A percentile compares a stretch with the other conserved stretches of the same genome.
phyloP scores from a whole-genome alignment of 2,888 invertebrate species.

The Acrocyrtus sp. region DNA sequence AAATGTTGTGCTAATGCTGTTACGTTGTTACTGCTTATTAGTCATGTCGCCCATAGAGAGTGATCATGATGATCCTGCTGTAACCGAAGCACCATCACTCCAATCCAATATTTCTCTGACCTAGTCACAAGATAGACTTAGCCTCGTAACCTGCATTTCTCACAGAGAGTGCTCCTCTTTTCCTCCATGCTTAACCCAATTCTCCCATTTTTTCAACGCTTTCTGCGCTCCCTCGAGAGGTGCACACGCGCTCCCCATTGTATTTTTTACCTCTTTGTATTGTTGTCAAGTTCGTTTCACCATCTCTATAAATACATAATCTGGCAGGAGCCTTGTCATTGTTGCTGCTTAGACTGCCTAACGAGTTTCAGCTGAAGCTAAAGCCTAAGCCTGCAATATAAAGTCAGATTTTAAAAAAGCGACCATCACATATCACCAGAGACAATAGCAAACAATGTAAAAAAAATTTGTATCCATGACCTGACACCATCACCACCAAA shows the following conservation, averaged over 20 bases:
- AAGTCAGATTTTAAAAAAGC: not conserved
- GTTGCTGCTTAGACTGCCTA: not conserved
- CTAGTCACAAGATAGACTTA: conserved; percentile 42
- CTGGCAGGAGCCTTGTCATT: not conserved
- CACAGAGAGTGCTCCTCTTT: conserved; percentile 26
- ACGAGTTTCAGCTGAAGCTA: not conserved
- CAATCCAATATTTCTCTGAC: conserved; percentile 15
- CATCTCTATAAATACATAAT: no score
- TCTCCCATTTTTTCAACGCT: conserved; percentile 19
- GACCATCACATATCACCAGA: not conserved
- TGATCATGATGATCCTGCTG: no score
- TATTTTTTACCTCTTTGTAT: conserved; percentile 1
- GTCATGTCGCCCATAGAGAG: no score
- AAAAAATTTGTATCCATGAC: conserved; percentile 23
- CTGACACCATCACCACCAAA: conserved; percentile 11
- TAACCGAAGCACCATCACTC: no score
- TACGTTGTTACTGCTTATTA: no score
- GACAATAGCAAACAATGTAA: not conserved
- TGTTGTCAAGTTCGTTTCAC: conserved; percentile 23
- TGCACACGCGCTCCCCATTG: not conserved
- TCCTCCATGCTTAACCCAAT: conserved; percentile 44
- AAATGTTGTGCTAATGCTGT: no score
- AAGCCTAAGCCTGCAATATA: no score
- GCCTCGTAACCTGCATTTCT: conserved; percentile 40
- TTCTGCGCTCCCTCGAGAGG: not conserved